Evolutionary conservation across 2,113 vertebrate genomes (phyloP), one percentile per base, ranked within the genome.

Genomic region (Cephalopholis sonnerati): DNA sequence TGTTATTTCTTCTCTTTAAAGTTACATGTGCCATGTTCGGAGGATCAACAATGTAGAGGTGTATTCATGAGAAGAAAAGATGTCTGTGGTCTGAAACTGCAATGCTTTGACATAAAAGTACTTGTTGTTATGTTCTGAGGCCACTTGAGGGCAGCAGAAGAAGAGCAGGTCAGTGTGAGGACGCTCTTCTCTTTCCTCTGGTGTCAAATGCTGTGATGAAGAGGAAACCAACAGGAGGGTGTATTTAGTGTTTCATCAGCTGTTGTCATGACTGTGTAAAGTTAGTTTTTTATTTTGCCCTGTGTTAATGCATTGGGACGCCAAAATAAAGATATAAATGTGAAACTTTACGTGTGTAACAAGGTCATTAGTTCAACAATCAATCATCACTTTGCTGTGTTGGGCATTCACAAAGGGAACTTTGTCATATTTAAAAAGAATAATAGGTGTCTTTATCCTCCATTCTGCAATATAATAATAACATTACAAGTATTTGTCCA

Each of bases 141-240:
- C 85, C 88, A 85, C 82, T 77, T 36, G 85, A 58, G 77, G 87
- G 78, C 83, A 83, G 75, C 62, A 88, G 57, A 79, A n/a, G n/a
- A n/a, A 18, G 76, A 77, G 64, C 29, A 20, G 16, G 44, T 75
- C 17, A 48, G 58, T 50, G 54, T 27, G 68, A 54, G 4, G 20
- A 39, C 7, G 50, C 46, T 74, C 32, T 0, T 24, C 57, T 63
- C 18, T 62, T 24, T 25, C 29, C 29, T 68, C 36, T 74, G 65
- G 20, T 36, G 61, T 71, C 63, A 13, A 10, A 71, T 22, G 16
- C 66, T 71, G 50, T 44, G 64, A 53, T 3, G 25, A 63, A 69
- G 50, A 80, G 77, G 54, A 83, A 78, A 77, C 44, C 70, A 74
- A 41, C 61, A 25, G 50, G 53, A 74, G 66, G 48, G n/a, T 85